Percentiles rank a stretch among this genome's conserved stretches.
These are phyloP conservation scores for Atethmia centrago DNA, from an alignment of 2,888 invertebrate genomes.

Conservation along the genomic window DNA sequence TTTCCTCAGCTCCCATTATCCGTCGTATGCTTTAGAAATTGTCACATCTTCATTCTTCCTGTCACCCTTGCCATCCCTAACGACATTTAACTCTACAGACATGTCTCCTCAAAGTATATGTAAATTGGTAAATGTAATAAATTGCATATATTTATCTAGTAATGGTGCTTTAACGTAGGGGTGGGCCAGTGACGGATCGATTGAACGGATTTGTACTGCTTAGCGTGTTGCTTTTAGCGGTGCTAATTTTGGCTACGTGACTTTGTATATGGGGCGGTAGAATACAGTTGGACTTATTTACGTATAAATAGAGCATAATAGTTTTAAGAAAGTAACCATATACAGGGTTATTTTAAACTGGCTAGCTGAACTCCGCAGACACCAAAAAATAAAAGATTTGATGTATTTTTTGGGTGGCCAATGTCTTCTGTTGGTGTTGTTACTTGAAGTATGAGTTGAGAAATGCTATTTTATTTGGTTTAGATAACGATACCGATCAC, in stretches of 20 bases:
- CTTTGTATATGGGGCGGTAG: conserved; percentile 9
- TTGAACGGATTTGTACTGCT: conserved; percentile 68
- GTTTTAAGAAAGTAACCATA: background rate
- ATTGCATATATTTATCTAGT: conserved; percentile 89
- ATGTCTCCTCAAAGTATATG: conserved; percentile 86
- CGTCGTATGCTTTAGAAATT: conserved; percentile 60
- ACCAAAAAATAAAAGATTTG: too few species aligned
- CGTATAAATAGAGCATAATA: background rate
- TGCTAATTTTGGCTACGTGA: conserved; percentile 57
- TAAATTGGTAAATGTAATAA: conserved; percentile 90
- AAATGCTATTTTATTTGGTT: too few species aligned
- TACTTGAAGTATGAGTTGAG: too few species aligned
- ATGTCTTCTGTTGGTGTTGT: too few species aligned
- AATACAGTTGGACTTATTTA: background rate
- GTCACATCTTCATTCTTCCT: conserved; percentile 67
- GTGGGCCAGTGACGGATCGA: conserved; percentile 77
- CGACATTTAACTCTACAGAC: conserved; percentile 83
- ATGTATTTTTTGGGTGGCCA: too few species aligned
- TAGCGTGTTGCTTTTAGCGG: conserved; percentile 66
- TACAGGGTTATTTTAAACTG: too few species aligned
- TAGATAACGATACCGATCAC: too few species aligned
- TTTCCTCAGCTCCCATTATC: conserved; percentile 39
- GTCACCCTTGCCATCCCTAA: conserved; percentile 71
- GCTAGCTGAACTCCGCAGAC: too few species aligned
- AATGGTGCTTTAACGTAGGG: conserved; percentile 85